Conservation (phyloP, 2,113 vertebrate species). For the Eleginops maclovinus region DNA sequence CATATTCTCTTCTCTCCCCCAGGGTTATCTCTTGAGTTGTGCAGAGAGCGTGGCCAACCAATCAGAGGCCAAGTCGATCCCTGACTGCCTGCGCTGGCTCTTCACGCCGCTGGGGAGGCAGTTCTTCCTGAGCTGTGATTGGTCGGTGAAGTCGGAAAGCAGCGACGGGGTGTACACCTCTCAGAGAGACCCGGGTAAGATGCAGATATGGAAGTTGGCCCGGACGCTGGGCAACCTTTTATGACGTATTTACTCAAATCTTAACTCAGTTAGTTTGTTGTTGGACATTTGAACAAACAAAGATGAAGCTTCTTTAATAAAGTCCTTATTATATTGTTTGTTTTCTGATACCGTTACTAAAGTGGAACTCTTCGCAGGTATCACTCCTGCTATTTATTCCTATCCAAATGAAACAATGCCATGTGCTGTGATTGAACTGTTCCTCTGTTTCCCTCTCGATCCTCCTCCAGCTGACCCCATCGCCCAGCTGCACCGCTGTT, state of each 20-base stretch:
- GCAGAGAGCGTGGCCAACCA: slow-evolving; percentile 86
- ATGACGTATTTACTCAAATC: too few species aligned
- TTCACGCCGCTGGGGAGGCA: slow-evolving; percentile 94
- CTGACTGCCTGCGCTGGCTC: slow-evolving; percentile 92
- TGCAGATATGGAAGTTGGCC: too few species aligned
- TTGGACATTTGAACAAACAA: too few species aligned
- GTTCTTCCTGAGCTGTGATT: slow-evolving; percentile 96
- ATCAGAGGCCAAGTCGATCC: slow-evolving; percentile 86
- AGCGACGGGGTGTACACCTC: slow-evolving; percentile 91
- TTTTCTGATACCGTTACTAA: too few species aligned
- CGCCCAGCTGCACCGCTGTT: slow-evolving; percentile 94
- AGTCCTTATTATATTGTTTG: too few species aligned
- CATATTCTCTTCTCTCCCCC: slow-evolving; percentile 19
- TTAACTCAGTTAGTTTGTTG: too few species aligned
- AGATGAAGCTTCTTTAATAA: too few species aligned
- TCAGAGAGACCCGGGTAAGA: slow-evolving; percentile 92
- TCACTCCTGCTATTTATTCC: too few species aligned
- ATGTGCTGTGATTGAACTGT: neutral
- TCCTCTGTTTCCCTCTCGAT: neutral
- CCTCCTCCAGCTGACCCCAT: slow-evolving; percentile 89
- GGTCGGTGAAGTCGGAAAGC: slow-evolving; percentile 90
- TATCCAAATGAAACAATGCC: too few species aligned
- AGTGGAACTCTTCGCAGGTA: too few species aligned
- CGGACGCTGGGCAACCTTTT: too few species aligned
- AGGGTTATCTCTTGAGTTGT: slow-evolving; percentile 93